A percentile compares a stretch with the other conserved stretches of the same genome.
Evolutionary conservation across 2,888 invertebrate genomes (phyloP).

Genomic region (Callyntrura guangdongensis): DNA sequence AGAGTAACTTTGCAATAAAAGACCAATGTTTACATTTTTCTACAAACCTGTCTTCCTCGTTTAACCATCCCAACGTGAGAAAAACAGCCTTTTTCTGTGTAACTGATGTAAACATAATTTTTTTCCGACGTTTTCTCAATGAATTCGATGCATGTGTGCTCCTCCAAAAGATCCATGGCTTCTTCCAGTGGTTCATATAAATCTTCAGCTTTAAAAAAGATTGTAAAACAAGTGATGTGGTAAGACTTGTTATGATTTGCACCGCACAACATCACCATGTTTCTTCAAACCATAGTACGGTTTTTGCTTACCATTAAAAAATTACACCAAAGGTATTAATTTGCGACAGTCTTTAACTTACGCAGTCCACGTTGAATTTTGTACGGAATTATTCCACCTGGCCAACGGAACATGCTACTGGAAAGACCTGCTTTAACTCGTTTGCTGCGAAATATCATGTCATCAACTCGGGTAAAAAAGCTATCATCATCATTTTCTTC

Average conservation of each 20-base stretch:
- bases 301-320: too few relatives aligned
- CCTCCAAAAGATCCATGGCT: slow-evolving; percentile 75
- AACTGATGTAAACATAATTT: slow-evolving; percentile 78
- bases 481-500: slow-evolving; percentile 47
- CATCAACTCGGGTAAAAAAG: slow-evolving; percentile 74
- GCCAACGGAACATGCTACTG: slow-evolving; percentile 70
- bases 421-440: slow-evolving; percentile 71
- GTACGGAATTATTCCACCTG: slow-evolving; percentile 74
- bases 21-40: slow-evolving; percentile 60
- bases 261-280: background rate
- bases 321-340: background rate
- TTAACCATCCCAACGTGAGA: slow-evolving; percentile 80
- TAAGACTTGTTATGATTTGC: too few relatives aligned
- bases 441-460: slow-evolving; percentile 78
- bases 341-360: slow-evolving; percentile 62
- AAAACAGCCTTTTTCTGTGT: slow-evolving; percentile 79
- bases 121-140: slow-evolving; percentile 75
- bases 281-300: background rate
- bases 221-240: too few relatives aligned
- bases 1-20: background rate
- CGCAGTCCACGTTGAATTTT: slow-evolving; percentile 67
- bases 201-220: slow-evolving; percentile 58
- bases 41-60: slow-evolving; percentile 80
- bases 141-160: slow-evolving; percentile 77
- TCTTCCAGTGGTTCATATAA: slow-evolving; percentile 72